Base-by-base conservation (phyloP, 2,797 vertebrate species). In the Enteromius trimaculatus region DNA sequence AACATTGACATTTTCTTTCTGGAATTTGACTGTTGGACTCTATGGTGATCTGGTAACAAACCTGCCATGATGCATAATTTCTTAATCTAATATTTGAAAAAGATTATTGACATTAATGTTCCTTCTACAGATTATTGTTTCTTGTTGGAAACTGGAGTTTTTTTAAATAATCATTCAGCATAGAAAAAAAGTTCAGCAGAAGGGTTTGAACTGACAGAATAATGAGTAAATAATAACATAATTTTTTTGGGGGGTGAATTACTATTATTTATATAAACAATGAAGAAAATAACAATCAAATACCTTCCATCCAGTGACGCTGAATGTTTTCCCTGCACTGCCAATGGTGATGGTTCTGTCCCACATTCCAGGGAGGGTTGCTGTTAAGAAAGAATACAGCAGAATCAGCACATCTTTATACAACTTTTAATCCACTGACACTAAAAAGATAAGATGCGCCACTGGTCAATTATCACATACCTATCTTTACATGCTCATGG, bases 251-350 rank as follows among this genome's bases (percentile, higher is more conserved):
- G n/a, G 16, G 2, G 1, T 19, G 29, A 55, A 71, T 21, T 44
- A 76, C 3, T 49, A 31, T 9, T 76, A 19, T 10, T 29, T 66
- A 14, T 8, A 78, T 21, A 0, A 75, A 58, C 21, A 19, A 44
- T 34, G 47, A 44, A 39, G 51, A 14, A 26, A 14, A 37, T 17
- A 82, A 77, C 21, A 5, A 19, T 47, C 8, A 55, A 70, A 84
- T 88, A 98, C 98, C 96, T 98, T 99, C 97, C 98, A 99, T 66
- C 97, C 98, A 19, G 97, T 99, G 47, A 98, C 96, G 82, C 96
- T 97, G 69, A 97, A 99, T 0, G 97, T 96, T 91, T 99, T 99
- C 69, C 97, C 97, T 60, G 97, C 97, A 84, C 98, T 99, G 93
- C 97, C 92, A 78, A 99, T 92, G 0, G 97, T 98, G 86, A 99